Evolutionary conservation across 2,797 vertebrate genomes (phyloP).

Genomic region (Mareca strepera): DNA sequence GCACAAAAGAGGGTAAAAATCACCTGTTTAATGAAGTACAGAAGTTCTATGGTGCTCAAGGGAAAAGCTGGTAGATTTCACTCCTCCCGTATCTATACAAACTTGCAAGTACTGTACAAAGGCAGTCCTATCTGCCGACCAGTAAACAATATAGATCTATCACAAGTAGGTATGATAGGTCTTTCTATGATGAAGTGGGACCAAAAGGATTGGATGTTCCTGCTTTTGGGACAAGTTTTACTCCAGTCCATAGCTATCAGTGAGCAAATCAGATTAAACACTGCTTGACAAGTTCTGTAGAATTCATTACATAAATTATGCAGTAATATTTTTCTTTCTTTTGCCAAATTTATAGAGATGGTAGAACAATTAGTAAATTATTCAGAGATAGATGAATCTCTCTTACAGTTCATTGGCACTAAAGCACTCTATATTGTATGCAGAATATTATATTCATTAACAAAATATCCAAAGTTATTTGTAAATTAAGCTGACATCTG

Average conservation of each 20-base stretch:
- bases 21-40: not conserved
- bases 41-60: not conserved
- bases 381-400: not conserved
- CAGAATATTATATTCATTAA: not conserved
- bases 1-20: not conserved
- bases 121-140: not conserved
- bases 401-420: not conserved
- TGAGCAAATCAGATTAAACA: slow-evolving; percentile 1
- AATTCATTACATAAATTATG: slow-evolving; percentile 12
- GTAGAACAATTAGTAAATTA: slow-evolving; percentile 19
- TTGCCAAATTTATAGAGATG: not conserved
- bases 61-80: not conserved
- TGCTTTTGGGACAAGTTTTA: not conserved
- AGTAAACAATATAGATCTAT: not conserved
- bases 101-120: not conserved
- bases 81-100: not conserved
- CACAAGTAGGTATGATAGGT: not conserved
- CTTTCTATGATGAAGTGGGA: not conserved
- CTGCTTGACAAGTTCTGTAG: not conserved
- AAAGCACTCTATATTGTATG: not conserved
- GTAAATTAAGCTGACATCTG: not conserved
- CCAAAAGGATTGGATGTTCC: not conserved
- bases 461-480: not conserved
- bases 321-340: slow-evolving; percentile 25
- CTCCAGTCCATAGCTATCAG: not conserved